phyloP scores from a whole-genome alignment of 2,113 vertebrate genomes.

The Pao palembangensis region DNA sequence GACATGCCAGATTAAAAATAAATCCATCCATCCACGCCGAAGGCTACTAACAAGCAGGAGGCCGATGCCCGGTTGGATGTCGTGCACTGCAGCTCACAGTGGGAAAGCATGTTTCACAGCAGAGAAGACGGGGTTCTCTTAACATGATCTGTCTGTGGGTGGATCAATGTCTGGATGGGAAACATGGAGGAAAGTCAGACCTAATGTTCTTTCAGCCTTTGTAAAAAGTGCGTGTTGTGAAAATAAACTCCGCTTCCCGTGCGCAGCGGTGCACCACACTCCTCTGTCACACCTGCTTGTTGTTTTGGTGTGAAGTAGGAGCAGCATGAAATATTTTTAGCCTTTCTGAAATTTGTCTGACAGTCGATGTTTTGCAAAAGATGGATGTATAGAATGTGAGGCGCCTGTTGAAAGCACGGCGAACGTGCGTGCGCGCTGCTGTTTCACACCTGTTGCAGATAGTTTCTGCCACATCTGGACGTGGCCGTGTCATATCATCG shows the following conservation, averaged over 20 bases:
- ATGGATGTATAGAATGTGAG: no score
- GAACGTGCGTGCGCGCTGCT: no score
- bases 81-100: slow-evolving; percentile 31
- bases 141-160: slow-evolving; percentile 21
- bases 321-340: slow-evolving; percentile 19
- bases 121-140: slow-evolving; percentile 8
- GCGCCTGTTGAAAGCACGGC: no score
- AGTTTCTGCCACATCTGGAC: no score
- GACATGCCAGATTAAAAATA: slow-evolving; percentile 54
- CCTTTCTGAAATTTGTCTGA: no score
- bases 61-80: slow-evolving; percentile 24
- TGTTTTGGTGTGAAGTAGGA: neutral
- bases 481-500: neutral
- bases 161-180: slow-evolving; percentile 16
- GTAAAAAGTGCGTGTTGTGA: neutral
- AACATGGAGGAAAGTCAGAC: neutral
- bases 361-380: no score
- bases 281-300: neutral
- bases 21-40: slow-evolving; percentile 48
- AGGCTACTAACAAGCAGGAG: slow-evolving; percentile 31
- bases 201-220: neutral
- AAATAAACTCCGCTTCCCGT: neutral
- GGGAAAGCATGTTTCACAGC: slow-evolving; percentile 6
- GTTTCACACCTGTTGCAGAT: no score
- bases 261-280: neutral